Conservation (phyloP, 2,888 invertebrate species). For the Automeris io region DNA sequence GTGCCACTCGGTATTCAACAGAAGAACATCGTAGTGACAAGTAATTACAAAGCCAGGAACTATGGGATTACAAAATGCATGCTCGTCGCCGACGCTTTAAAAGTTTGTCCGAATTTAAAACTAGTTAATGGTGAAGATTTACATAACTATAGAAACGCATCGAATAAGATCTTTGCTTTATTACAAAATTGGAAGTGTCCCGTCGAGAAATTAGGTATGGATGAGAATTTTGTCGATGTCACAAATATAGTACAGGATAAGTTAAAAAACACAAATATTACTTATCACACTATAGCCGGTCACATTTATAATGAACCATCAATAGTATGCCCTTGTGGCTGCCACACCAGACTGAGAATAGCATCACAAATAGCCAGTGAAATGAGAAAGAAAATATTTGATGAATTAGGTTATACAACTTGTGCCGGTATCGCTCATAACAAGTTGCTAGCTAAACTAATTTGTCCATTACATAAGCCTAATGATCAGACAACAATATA, state of each 20-base stretch:
- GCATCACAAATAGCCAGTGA: constrained; percentile 87
- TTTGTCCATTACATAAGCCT: constrained; percentile 84
- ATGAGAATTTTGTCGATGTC: constrained; percentile 91
- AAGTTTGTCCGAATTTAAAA: constrained; percentile 84
- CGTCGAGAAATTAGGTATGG: constrained; percentile 89
- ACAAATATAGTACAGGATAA: constrained; percentile 79
- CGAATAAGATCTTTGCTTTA: constrained; percentile 84
- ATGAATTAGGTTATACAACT: constrained; percentile 84
- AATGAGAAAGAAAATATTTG: constrained; percentile 82
- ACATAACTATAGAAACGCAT: constrained; percentile 86
- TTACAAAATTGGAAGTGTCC: constrained; percentile 83
- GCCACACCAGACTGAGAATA: constrained; percentile 80
- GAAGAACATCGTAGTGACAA: constrained; percentile 89
- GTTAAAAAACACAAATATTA: constrained; percentile 51
- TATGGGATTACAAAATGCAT: constrained; percentile 87
- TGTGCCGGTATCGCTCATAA: constrained; percentile 92
- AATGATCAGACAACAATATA: constrained; percentile 88
- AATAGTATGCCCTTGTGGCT: constrained; percentile 84
- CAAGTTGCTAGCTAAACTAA: constrained; percentile 88
- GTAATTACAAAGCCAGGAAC: constrained; percentile 88
- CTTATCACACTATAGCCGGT: constrained; percentile 63
- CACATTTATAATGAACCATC: constrained; percentile 76
- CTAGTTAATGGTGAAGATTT: constrained; percentile 90
- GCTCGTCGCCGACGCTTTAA: constrained; percentile 84
- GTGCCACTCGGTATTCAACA: constrained; percentile 89